phyloP scores from a whole-genome alignment of 2,113 vertebrate genomes.

The Hippolais icterina region DNA sequence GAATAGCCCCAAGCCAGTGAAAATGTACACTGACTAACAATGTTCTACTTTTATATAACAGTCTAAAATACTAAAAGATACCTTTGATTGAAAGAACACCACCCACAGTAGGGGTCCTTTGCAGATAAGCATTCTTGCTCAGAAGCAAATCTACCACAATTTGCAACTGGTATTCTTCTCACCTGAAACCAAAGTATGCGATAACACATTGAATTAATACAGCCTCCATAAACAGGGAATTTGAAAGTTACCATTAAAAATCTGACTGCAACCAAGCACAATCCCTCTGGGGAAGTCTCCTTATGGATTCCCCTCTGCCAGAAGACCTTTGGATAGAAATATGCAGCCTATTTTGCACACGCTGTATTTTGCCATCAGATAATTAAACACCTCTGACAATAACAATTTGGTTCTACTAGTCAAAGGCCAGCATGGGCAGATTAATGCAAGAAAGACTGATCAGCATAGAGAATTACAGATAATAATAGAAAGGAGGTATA shows the following conservation, averaged over 20 bases:
- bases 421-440: constrained; percentile 52
- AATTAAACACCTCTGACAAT: constrained; percentile 33
- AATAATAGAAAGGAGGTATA: not conserved
- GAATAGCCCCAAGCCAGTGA: not conserved
- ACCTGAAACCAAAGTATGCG: constrained; percentile 76
- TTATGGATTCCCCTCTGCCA: constrained; percentile 41
- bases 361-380: constrained; percentile 19
- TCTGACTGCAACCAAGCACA: constrained; percentile 1
- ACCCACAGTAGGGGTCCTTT: constrained; percentile 88
- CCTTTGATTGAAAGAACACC: constrained; percentile 80
- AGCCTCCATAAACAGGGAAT: not conserved
- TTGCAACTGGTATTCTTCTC: constrained; percentile 78
- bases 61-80: constrained; percentile 50
- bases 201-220: not conserved
- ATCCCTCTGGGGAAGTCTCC: constrained; percentile 3
- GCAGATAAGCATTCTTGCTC: constrained; percentile 80
- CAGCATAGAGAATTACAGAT: constrained; percentile 3
- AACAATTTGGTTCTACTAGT: constrained; percentile 32
- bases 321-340: constrained; percentile 58
- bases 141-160: constrained; percentile 73
- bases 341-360: constrained; percentile 15
- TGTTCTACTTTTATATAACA: not conserved
- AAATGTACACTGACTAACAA: constrained; percentile 1
- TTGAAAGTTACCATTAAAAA: constrained; percentile 3
- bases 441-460: constrained; percentile 27